Conservation (phyloP, 2,797 vertebrate species). For the Clarias pachynema region DNA sequence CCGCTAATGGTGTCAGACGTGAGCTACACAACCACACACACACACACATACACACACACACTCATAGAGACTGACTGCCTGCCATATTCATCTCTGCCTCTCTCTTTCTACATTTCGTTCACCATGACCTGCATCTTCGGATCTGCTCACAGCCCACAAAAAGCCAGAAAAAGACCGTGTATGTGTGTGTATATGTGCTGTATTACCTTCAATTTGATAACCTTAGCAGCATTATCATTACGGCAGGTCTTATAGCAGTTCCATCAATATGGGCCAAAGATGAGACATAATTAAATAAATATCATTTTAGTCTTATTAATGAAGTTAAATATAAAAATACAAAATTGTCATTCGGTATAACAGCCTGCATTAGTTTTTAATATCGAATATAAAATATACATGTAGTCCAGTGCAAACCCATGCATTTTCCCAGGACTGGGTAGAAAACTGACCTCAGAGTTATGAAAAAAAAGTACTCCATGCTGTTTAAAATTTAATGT, state of each 20-base stretch:
- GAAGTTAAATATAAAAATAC: not conserved
- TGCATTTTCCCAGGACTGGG: not conserved
- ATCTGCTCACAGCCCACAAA: not conserved
- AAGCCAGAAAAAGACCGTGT: not conserved
- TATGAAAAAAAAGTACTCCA: not conserved
- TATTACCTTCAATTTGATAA: not conserved
- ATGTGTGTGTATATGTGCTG: too few relatives aligned
- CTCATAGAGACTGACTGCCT: constrained; percentile 21
- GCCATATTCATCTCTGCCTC: constrained; percentile 19
- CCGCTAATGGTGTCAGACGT: constrained; percentile 58
- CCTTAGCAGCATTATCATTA: not conserved
- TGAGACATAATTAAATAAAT: not conserved
- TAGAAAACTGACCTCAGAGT: not conserved
- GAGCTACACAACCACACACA: constrained; percentile 33
- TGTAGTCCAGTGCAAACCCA: not conserved
- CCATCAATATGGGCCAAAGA: not conserved
- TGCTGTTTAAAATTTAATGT: not conserved
- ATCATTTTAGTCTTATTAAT: not conserved
- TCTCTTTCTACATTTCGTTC: constrained; percentile 29
- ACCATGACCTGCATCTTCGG: not conserved
- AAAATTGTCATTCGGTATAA: not conserved
- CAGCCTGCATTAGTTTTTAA: not conserved
- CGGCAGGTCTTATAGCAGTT: not conserved
- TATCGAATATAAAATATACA: not conserved
- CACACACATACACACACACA: not conserved